A percentile compares a stretch with the other conserved stretches of the same genome.
phyloP scores from a whole-genome alignment of 2,797 vertebrate species.

The Lutjanus argentimaculatus region DNA sequence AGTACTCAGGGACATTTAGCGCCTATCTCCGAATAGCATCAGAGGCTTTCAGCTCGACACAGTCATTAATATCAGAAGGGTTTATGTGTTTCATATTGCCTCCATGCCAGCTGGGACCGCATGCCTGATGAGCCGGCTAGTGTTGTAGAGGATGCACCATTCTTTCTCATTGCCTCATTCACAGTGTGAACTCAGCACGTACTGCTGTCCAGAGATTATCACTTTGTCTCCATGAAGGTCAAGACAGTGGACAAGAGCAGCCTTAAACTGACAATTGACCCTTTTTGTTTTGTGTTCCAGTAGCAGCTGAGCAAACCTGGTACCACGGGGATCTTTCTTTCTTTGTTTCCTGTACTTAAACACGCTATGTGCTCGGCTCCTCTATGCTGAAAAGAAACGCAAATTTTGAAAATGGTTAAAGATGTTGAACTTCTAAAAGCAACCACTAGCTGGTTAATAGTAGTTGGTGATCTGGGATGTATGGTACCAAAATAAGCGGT shows the following conservation, averaged over 20 bases:
- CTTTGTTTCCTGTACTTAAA: too few relatives aligned
- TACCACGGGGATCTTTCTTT: too few relatives aligned
- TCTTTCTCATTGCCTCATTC: constrained; percentile 56
- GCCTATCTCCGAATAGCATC: constrained; percentile 83
- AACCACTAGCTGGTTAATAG: too few relatives aligned
- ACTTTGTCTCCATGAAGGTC: constrained; percentile 60
- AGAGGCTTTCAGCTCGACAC: constrained; percentile 76
- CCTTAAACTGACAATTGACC: constrained; percentile 8
- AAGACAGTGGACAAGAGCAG: constrained; percentile 27
- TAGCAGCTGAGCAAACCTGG: too few relatives aligned
- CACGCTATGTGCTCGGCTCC: too few relatives aligned
- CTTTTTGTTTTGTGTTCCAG: too few relatives aligned
- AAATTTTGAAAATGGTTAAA: too few relatives aligned
- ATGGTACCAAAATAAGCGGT: too few relatives aligned
- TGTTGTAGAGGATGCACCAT: constrained; percentile 51
- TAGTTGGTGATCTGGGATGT: too few relatives aligned
- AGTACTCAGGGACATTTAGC: constrained; percentile 78
- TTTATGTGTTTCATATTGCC: constrained; percentile 84
- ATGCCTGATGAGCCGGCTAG: constrained; percentile 72
- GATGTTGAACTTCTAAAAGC: too few relatives aligned
- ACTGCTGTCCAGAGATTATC: constrained; percentile 54
- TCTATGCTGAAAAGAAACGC: too few relatives aligned
- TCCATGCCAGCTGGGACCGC: constrained; percentile 76
- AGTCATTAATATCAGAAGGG: constrained; percentile 81
- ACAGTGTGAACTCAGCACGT: constrained; percentile 40